Base-by-base conservation (phyloP, 2,888 invertebrate species). In the Phytoseiulus persimilis region DNA sequence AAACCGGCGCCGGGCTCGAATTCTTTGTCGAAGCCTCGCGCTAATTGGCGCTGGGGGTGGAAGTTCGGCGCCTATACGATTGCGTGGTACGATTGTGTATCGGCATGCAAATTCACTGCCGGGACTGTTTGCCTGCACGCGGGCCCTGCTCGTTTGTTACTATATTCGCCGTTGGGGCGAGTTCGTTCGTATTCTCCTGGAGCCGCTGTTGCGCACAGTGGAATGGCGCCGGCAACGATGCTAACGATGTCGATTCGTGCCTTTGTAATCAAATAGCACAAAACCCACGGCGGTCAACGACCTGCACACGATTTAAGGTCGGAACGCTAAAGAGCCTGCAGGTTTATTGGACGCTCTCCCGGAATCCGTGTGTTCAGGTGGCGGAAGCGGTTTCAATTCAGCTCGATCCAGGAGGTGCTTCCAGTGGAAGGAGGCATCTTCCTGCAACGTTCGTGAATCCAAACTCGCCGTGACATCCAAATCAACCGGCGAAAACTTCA, bases 301-400 rank as follows among this genome's bases (percentile, higher is more conserved):
- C 65, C 65, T 65, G 65, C 65, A 65, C 65, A 65, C 65, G 65
- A 65, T 65, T 65, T 65, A 65, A 65, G 65, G 65, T 65, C 65
- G 65, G 65, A 65, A 28, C 65, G 65, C 65, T 65, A 28, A 65
- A 65, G 65, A 14, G 65, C 65, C 28, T 65, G 5, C 65, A 65
- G 65, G 65, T 65, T 65, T 65, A 65, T 28, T 65, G 18, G 65
- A 65, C 65, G 65, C 23, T 65, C 23, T 65, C 65, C 65, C 28
- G 18, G 18, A 11, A 65, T 23, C 28, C 65, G 65, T 65, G 65
- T 65, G 65, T 65, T 65, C 65, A 65, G 65, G 65, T 65, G 65
- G 65, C 18, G 1, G 65, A 2, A 3, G 28, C 23, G 11, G 65
- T 2, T 65, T 65, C 28, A 23, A 65, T 14, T 65, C 28, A 6